Evolutionary conservation across 2,797 vertebrate genomes (phyloP), one percentile per base, ranked within the genome.

Genomic region (Halcyon badia): DNA sequence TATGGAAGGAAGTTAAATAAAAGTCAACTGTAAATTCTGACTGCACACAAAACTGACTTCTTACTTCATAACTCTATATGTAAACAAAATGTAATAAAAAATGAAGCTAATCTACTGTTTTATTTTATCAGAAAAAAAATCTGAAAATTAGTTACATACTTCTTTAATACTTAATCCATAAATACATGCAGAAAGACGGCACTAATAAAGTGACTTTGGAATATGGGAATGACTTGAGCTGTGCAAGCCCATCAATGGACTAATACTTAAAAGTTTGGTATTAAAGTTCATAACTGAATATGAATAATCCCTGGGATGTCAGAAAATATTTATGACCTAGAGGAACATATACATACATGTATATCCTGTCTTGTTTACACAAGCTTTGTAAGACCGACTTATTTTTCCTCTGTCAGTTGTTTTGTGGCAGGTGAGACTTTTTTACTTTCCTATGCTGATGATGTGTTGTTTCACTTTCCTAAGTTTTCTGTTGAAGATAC

Each of bases 31-130:
- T 69, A 95, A 92, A 76, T 77, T 66, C 41, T 86, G 51, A 52
- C 35, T 49, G 49, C 25, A 83, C 64, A 83, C 10, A 70, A 41
- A 71, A n/a, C 9, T 17, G 31, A 37, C 10, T 80, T n/a, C 9
- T 83, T 64, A 31, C 12, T 87, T 92, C 64, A 26, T 82, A 73
- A 64, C 19, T 92, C 3, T 70, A 14, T 41, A 41, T 1, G 3
- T 83, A 95, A 94, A 94, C 20, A 94, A 89, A 92, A 52, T 57
- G 16, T 64, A 70, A 83, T 64, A 78, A 80, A 92, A 87, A 46
- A 2, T 44, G 9, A 78, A 86, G 8, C 6, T 75, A 83, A 85
- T 94, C 25, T 66, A 72, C 26, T 25, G 5, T 16, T 76, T 28
- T 52, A 46, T 76, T 91, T 90, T 42, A 61, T 46, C 31, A 83